phyloP scores from a whole-genome alignment of 2,888 invertebrate genomes.

The Blera fallax region DNA sequence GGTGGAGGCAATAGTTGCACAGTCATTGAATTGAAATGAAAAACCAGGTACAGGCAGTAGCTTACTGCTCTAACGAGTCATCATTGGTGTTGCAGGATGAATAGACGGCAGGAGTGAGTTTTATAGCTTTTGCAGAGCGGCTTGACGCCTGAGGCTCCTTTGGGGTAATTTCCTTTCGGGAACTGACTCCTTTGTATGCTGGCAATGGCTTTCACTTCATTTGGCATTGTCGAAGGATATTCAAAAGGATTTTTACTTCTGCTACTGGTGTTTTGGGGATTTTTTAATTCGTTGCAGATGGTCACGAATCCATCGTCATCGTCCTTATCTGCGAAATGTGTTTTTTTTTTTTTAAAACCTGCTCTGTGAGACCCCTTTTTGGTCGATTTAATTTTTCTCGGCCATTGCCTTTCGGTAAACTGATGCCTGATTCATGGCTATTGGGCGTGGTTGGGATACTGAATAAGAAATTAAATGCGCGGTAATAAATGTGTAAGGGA shows the following conservation, averaged over 20 bases:
- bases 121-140: not conserved
- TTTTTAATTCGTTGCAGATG: conserved; percentile 63
- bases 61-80: conserved; percentile 40
- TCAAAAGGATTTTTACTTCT: conserved; percentile 8
- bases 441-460: conserved; percentile 45
- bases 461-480: conserved; percentile 51
- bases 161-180: conserved; percentile 7
- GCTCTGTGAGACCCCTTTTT: conserved; percentile 28
- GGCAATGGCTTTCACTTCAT: conserved; percentile 44
- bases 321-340: conserved; percentile 13
- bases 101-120: conserved; percentile 1
- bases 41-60: conserved; percentile 8
- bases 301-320: conserved; percentile 44
- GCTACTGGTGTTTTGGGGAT: not conserved
- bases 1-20: conserved; percentile 24
- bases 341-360: conserved; percentile 11
- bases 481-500: conserved; percentile 24
- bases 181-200: conserved; percentile 11
- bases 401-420: conserved; percentile 49
- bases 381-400: conserved; percentile 56
- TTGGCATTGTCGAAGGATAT: conserved; percentile 29
- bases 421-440: conserved; percentile 61
- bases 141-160: not conserved
- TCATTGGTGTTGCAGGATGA: conserved; percentile 11
- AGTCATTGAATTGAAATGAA: conserved; percentile 50